A percentile compares a stretch with the other conserved stretches of the same genome.
Evolutionary conservation across 2,888 invertebrate species (phyloP).

Genomic region (Iselma pallidipennis): DNA sequence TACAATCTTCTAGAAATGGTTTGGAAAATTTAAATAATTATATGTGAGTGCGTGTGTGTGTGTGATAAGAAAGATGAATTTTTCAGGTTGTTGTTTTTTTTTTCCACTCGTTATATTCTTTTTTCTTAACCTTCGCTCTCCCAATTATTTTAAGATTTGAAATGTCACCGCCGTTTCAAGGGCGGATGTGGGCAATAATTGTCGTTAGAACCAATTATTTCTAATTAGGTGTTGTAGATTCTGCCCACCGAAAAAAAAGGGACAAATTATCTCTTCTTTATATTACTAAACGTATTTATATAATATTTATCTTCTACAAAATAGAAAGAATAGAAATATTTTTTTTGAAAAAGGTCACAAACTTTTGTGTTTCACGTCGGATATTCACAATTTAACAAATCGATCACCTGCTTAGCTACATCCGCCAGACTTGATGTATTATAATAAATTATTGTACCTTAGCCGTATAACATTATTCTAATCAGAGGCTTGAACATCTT

Average conservation of each 20-base stretch:
- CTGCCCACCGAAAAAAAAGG: not conserved
- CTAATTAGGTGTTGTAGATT: not conserved
- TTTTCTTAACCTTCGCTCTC: not conserved
- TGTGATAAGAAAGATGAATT: not conserved
- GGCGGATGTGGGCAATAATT: constrained; percentile 11
- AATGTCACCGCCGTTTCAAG: constrained; percentile 1
- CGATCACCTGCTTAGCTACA: constrained; percentile 23
- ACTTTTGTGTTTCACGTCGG: constrained; percentile 16
- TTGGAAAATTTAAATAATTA: not conserved
- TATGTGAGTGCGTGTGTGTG: too few species aligned
- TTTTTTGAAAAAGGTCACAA: not conserved
- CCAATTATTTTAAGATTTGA: not conserved
- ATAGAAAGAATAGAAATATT: not conserved
- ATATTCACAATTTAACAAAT: constrained; percentile 14
- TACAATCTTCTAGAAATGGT: too few species aligned
- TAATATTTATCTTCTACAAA: not conserved
- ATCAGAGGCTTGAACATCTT: constrained; percentile 1
- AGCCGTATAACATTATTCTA: constrained; percentile 23
- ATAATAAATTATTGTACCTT: constrained; percentile 17
- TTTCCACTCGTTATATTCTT: too few species aligned
- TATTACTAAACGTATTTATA: too few species aligned
- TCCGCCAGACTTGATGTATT: constrained; percentile 22
- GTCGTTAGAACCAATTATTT: constrained; percentile 5
- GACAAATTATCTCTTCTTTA: not conserved
- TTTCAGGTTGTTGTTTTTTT: not conserved